Conservation (phyloP, 2,797 vertebrate genomes). For the Catamblyrhynchus diadema region DNA sequence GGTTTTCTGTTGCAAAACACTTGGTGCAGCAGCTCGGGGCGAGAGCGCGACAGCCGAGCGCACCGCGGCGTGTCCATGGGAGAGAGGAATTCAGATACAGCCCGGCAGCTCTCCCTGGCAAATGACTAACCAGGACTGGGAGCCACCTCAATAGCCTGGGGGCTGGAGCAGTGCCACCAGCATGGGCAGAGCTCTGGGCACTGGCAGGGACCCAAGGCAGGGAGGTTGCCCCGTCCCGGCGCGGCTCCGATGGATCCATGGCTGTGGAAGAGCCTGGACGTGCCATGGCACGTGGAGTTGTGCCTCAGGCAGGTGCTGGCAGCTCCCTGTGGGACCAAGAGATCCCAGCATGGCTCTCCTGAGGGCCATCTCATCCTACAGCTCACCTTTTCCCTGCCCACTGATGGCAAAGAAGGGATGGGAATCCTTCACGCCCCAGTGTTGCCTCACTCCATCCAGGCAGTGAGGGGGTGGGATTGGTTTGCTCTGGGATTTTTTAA, state of each 20-base stretch:
- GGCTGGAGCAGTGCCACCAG: background rate
- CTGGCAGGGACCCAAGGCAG: background rate
- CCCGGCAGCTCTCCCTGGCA: background rate
- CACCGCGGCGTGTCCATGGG: background rate
- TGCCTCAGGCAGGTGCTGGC: background rate
- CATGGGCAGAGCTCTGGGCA: background rate
- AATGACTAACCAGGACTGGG: background rate
- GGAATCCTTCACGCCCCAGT: background rate
- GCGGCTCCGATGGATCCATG: rapidly evolving
- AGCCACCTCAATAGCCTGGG: background rate
- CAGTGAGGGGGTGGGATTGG: background rate
- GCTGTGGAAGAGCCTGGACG: background rate
- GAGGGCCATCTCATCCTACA: background rate
- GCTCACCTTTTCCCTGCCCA: background rate
- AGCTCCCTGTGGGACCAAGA: background rate
- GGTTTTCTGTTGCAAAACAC: constrained; percentile 54
- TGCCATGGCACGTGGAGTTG: rapidly evolving
- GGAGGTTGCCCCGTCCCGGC: background rate
- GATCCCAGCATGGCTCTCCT: background rate
- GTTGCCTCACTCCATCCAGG: background rate
- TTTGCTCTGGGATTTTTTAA: background rate
- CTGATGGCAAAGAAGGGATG: background rate
- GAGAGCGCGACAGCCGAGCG: background rate
- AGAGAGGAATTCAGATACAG: background rate
- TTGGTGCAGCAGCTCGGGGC: background rate